A percentile compares a stretch with the other conserved stretches of the same genome.
These are phyloP conservation scores for Lingula anatina DNA, from an alignment of 2,888 invertebrate species.

Conservation along the genomic window DNA sequence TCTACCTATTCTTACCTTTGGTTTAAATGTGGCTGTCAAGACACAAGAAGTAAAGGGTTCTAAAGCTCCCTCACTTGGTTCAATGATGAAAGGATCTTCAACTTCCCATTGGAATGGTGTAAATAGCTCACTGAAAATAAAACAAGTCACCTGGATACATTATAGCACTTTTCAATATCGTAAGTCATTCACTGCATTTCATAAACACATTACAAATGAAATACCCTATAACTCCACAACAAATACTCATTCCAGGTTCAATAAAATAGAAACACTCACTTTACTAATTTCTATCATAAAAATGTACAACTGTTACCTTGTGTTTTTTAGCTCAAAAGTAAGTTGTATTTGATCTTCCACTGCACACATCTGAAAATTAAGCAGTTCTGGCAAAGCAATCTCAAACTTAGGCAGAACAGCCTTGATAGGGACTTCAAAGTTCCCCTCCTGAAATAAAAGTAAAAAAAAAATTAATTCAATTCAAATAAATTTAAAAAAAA, in stretches of 20 bases:
- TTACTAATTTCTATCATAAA: too few relatives aligned
- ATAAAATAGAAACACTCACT: too few relatives aligned
- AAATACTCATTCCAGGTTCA: too few relatives aligned
- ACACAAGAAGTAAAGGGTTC: slow-evolving; percentile 23
- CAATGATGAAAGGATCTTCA: slow-evolving; percentile 37
- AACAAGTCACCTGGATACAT: too few relatives aligned
- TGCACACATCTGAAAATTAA: slow-evolving; percentile 47
- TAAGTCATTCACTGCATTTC: too few relatives aligned
- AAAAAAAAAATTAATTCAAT: neutral
- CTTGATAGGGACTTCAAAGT: slow-evolving; percentile 35
- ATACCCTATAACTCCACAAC: too few relatives aligned
- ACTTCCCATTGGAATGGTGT: slow-evolving; percentile 40
- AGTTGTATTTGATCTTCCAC: slow-evolving; percentile 33
- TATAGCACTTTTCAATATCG: too few relatives aligned
- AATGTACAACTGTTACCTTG: slow-evolving; percentile 25
- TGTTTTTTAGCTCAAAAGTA: slow-evolving; percentile 40
- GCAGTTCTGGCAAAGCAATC: slow-evolving; percentile 30
- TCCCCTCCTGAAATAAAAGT: slow-evolving; percentile 30
- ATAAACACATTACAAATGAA: too few relatives aligned
- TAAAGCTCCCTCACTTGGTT: slow-evolving; percentile 36
- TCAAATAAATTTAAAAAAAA: neutral
- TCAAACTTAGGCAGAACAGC: slow-evolving; percentile 41
- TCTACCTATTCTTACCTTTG: too few relatives aligned
- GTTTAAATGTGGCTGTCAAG: slow-evolving; percentile 42
- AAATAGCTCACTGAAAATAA: slow-evolving; percentile 26